phyloP scores from a whole-genome alignment of 2,797 vertebrate species.

The Meda fulgida region DNA sequence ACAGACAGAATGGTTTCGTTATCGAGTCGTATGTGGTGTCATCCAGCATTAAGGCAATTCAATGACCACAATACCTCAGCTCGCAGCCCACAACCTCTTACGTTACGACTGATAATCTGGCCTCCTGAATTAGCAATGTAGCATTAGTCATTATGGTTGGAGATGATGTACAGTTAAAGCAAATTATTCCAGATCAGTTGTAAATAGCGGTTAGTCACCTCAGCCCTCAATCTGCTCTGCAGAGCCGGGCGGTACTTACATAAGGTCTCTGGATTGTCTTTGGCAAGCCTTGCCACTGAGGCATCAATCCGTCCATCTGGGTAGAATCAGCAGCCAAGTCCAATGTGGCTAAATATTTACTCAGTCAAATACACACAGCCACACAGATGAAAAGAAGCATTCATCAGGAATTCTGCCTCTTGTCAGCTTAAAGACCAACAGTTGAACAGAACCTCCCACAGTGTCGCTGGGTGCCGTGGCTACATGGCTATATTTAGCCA shows the following conservation, averaged over 20 bases:
- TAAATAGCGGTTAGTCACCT: constrained; percentile 39
- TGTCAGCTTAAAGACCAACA: constrained; percentile 84
- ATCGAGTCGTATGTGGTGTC: neutral
- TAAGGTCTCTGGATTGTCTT: constrained; percentile 82
- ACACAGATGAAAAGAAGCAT: constrained; percentile 89
- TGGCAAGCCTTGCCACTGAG: constrained; percentile 82
- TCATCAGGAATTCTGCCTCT: constrained; percentile 88
- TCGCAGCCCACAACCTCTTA: neutral
- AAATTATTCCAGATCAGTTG: constrained; percentile 34
- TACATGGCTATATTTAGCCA: constrained; percentile 79
- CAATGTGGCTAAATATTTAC: constrained; percentile 92
- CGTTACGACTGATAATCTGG: neutral
- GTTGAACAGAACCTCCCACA: constrained; percentile 89
- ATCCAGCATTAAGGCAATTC: constrained; percentile 24
- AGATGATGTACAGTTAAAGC: constrained; percentile 3
- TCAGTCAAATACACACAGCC: constrained; percentile 88
- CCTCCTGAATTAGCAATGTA: constrained; percentile 19
- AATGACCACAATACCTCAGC: constrained; percentile 7
- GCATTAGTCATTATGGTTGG: neutral
- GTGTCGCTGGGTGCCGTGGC: constrained; percentile 77
- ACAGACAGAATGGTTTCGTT: constrained; percentile 10
- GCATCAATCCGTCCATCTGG: constrained; percentile 94
- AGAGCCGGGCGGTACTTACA: constrained; percentile 76
- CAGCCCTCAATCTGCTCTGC: constrained; percentile 43
- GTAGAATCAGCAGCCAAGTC: constrained; percentile 92